Evolutionary conservation across 2,113 vertebrate genomes (phyloP).

Genomic region (Erpornis zantholeuca): DNA sequence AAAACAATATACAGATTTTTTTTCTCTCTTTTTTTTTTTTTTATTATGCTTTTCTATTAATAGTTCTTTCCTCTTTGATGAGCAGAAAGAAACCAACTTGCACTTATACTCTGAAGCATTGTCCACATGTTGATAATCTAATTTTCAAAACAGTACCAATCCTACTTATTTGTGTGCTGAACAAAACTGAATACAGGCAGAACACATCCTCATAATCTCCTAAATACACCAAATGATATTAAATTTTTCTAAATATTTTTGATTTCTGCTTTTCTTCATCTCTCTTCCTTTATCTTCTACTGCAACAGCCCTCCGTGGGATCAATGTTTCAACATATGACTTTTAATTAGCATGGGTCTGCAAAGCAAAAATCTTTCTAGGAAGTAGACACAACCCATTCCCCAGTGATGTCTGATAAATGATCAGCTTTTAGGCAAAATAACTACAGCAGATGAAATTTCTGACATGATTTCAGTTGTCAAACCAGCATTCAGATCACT

Average conservation of each 20-base stretch:
- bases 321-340: not conserved
- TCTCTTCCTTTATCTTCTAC: not conserved
- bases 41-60: not conserved
- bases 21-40: not conserved
- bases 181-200: not conserved
- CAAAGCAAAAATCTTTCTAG: not conserved
- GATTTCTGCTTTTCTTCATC: not conserved
- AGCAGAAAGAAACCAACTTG: not conserved
- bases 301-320: not conserved
- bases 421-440: not conserved
- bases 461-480: not conserved
- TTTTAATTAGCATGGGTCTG: not conserved
- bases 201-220: not conserved
- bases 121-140: not conserved
- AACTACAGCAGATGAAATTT: not conserved
- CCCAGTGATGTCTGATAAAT: not conserved
- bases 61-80: not conserved
- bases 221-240: not conserved
- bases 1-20: not conserved
- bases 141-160: not conserved
- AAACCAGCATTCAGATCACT: not conserved
- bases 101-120: not conserved
- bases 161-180: not conserved
- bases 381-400: not conserved
- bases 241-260: not conserved